Conservation (phyloP, 2,797 vertebrate genomes). For the Coranthus polyacanthus region DNA sequence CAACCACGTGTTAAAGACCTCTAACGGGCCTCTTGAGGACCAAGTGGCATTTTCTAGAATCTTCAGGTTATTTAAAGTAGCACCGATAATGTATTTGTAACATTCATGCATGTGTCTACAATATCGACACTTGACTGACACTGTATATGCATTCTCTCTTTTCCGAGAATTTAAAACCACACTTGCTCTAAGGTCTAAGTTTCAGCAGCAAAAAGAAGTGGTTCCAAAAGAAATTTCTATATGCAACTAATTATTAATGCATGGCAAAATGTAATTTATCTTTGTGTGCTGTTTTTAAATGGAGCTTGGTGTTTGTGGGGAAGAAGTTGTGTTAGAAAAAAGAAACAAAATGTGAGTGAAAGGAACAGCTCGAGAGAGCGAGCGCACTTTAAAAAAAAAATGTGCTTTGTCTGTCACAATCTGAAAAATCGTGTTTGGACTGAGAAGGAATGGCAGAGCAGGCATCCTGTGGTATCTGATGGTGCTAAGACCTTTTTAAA, state of each 20-base stretch:
- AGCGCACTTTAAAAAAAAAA: conserved; percentile 82
- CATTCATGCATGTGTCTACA: conserved; percentile 59
- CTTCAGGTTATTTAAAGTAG: conserved; percentile 67
- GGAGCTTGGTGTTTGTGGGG: conserved; percentile 51
- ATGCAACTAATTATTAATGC: conserved; percentile 76
- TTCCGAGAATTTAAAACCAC: conserved; percentile 19
- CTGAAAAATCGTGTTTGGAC: conserved; percentile 51
- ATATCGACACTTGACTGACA: conserved; percentile 64
- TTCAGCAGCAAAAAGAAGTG: conserved; percentile 61
- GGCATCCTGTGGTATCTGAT: conserved; percentile 63
- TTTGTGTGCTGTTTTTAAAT: conserved; percentile 70
- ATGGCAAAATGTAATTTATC: conserved; percentile 65
- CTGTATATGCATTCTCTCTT: conserved; percentile 48
- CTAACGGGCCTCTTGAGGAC: conserved; percentile 37
- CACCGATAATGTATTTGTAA: conserved; percentile 65
- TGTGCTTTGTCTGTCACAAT: conserved; percentile 72
- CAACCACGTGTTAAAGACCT: conserved; percentile 33
- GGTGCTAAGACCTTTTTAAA: conserved; percentile 76
- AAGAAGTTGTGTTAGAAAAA: conserved; percentile 20
- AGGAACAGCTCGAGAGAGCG: conserved; percentile 62
- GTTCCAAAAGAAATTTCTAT: conserved; percentile 74
- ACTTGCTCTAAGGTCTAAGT: conserved; percentile 51
- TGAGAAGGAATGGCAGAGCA: conserved; percentile 58
- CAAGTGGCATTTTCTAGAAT: conserved; percentile 43
- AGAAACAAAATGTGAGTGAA: conserved; percentile 31